Base-by-base conservation (phyloP, 2,888 invertebrate species). In the Aspidapion aeneum region DNA sequence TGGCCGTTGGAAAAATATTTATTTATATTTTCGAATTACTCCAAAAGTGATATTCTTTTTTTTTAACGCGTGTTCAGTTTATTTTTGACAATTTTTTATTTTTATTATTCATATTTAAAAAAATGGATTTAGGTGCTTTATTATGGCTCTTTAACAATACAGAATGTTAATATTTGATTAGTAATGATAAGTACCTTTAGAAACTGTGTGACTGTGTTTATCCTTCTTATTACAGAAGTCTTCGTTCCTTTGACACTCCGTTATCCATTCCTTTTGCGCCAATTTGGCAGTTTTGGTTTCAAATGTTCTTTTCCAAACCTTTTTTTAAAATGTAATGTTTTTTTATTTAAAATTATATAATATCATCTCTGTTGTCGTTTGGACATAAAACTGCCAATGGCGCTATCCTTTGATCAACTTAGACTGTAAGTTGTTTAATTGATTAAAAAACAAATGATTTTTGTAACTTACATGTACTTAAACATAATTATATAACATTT, bases 201-300 rank as follows among this genome's bases (percentile, higher is more conserved):
- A 55, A 21, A 18, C 65, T 62, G 73, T 71, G 71, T 74, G 75
- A 68, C 74, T 75, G 75, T 71, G 73, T 76, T 65, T 75, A 68
- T 74, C 74, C 75, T 74, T 72, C 58, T 70, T 72, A 71, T 74
- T 75, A 76, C 78, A 79, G 79, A 79, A 79, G 79, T 79, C 79
- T 79, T 78, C 78, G 74, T 74, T 77, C 78, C 78, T 78, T 76
- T 73, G 71, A 77, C 77, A 77, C 77, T 79, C 78, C 78, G 75
- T 70, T 66, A 73, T 78, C 78, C 78, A 78, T 78, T 78, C 78
- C 77, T 78, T 73, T 69, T 21, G 35, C 35, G 35, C 35, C 35
- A 35, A 9, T 52, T 18, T 52, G 17, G 16, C 52, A 52, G 18
- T 52, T 18, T 52, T 18, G 3, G 7, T 18, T 3, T 52, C 18